A percentile compares a stretch with the other conserved stretches of the same genome.
These are phyloP conservation scores for Takifugu flavidus DNA, from an alignment of 2,113 vertebrate genomes.

Conservation along the genomic window DNA sequence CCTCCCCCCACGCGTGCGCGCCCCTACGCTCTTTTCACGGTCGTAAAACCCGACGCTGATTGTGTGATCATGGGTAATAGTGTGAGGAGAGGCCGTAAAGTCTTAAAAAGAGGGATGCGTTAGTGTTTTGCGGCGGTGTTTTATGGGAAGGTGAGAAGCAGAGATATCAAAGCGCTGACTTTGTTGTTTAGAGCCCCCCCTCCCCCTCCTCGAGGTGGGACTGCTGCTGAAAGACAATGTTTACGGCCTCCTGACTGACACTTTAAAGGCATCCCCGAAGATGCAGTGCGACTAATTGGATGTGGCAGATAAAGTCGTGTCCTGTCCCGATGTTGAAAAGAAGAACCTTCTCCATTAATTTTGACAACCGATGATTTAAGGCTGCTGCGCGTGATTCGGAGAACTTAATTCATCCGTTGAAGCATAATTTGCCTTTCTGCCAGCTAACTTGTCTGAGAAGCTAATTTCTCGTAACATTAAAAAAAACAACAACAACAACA, in stretches of 20 bases:
- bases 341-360: constrained; percentile 49
- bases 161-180: constrained; percentile 69
- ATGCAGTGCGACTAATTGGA: constrained; percentile 59
- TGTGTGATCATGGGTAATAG: constrained; percentile 72
- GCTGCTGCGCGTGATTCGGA: constrained; percentile 41
- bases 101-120: constrained; percentile 59
- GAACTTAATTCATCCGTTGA: constrained; percentile 36
- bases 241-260: constrained; percentile 69
- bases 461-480: background rate
- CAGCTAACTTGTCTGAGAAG: background rate
- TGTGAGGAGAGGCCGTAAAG: constrained; percentile 63
- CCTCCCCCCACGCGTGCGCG: constrained; percentile 18
- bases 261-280: constrained; percentile 54
- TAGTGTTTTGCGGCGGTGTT: constrained; percentile 67
- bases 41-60: constrained; percentile 70
- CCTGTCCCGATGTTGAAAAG: constrained; percentile 35
- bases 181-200: constrained; percentile 69
- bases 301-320: constrained; percentile 51
- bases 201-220: constrained; percentile 33
- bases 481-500: background rate
- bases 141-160: constrained; percentile 70
- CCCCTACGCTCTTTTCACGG: constrained; percentile 19
- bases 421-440: constrained; percentile 18
- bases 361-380: constrained; percentile 45
- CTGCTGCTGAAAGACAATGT: constrained; percentile 60